Conservation (phyloP, 2,888 invertebrate species). For the Trachelus tabidus region DNA sequence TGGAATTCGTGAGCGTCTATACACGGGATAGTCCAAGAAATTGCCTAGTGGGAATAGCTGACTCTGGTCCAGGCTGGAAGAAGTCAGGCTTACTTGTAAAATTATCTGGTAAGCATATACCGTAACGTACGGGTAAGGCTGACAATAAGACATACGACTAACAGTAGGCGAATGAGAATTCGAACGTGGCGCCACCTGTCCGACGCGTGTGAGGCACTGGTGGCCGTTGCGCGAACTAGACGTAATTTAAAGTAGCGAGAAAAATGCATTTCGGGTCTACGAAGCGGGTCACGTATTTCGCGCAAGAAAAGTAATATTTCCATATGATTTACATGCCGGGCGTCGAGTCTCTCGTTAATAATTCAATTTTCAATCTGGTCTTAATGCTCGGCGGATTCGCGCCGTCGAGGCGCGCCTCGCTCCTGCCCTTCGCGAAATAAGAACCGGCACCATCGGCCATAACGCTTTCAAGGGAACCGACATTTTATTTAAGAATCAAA, state of each 20-base stretch:
- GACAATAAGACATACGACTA: too few species aligned
- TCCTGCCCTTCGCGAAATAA: slow-evolving; percentile 14
- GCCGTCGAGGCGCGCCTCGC: neutral
- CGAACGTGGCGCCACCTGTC: neutral
- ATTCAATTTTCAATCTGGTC: slow-evolving; percentile 55
- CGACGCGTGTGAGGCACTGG: neutral
- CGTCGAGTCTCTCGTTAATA: slow-evolving; percentile 47
- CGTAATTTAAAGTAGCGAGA: slow-evolving; percentile 9
- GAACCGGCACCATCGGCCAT: neutral
- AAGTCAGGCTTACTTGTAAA: neutral
- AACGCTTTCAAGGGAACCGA: neutral
- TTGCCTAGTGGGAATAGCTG: neutral
- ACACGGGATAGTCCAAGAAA: neutral
- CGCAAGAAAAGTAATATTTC: slow-evolving; percentile 44
- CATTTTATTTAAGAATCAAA: slow-evolving; percentile 4
- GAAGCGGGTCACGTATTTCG: slow-evolving; percentile 32
- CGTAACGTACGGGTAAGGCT: too few species aligned
- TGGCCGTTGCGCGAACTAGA: neutral
- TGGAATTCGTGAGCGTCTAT: neutral
- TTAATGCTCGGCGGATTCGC: slow-evolving; percentile 32
- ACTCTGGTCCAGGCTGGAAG: neutral
- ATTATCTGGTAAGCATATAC: too few species aligned
- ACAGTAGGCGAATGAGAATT: neutral
- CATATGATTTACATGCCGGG: slow-evolving; percentile 51
- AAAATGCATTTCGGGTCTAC: slow-evolving; percentile 2